Percentiles rank a stretch among this genome's conserved stretches.
Evolutionary conservation across 2,113 vertebrate species (phyloP).

Genomic region (Alethe diademata): DNA sequence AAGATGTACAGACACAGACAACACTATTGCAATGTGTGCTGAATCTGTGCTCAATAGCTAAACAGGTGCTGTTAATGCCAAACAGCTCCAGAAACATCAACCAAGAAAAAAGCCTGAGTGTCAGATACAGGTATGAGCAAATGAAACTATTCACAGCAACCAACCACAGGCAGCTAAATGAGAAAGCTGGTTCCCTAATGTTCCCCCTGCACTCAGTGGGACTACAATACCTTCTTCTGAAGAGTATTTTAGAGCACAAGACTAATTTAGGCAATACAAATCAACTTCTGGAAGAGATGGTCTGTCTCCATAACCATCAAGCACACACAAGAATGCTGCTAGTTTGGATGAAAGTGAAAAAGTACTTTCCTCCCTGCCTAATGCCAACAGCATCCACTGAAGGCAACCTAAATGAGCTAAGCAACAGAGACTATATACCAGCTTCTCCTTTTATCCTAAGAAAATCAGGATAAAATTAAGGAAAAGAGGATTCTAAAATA

Average conservation of each 20-base stretch:
- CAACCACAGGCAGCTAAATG: background rate
- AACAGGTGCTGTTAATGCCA: background rate
- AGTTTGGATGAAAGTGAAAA: background rate
- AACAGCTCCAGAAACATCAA: background rate
- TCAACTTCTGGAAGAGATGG: background rate
- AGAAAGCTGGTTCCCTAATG: background rate
- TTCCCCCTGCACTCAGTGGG: background rate
- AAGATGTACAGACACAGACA: background rate
- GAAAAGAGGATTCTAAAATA: background rate
- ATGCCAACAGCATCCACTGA: background rate
- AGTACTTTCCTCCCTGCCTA: background rate
- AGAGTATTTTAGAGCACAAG: background rate
- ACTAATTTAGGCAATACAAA: background rate
- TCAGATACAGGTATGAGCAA: background rate
- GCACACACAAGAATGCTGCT: background rate
- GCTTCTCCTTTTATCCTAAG: background rate
- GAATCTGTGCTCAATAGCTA: background rate
- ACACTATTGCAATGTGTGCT: background rate
- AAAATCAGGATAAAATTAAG: constrained; percentile 1
- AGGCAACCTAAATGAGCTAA: background rate
- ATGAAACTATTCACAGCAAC: background rate
- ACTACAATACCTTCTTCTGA: background rate
- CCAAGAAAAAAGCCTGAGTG: background rate
- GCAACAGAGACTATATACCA: background rate
- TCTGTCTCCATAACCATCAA: background rate